Conservation (phyloP, 53 echinoderm and acorn worm species). For the Henricia sp. region DNA sequence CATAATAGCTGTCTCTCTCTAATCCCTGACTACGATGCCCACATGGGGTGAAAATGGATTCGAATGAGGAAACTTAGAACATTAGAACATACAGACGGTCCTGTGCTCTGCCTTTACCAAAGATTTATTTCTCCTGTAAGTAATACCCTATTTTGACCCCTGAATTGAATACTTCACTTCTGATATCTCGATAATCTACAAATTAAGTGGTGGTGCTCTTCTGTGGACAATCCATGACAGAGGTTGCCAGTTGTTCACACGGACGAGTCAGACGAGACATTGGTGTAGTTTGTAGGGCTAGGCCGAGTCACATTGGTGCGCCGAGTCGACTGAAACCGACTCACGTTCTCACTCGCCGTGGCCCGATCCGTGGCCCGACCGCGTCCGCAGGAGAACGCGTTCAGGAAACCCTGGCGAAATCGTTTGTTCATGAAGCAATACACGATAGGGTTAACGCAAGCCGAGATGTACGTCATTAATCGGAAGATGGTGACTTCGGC, state of each 20-base stretch:
- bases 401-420: slow-evolving; percentile 94
- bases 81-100: too few relatives aligned
- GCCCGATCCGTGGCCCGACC: slow-evolving; percentile 14
- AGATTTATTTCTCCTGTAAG: neutral
- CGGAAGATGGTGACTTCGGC: slow-evolving; percentile 64
- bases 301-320: slow-evolving; percentile 63
- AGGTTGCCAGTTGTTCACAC: slow-evolving; percentile 36
- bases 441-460: slow-evolving; percentile 93
- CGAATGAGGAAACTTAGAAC: too few relatives aligned
- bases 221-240: neutral
- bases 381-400: slow-evolving; percentile 82
- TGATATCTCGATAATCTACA: too few relatives aligned
- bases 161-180: neutral
- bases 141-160: neutral
- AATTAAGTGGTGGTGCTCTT: neutral
- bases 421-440: slow-evolving; percentile 99
- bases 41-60: too few relatives aligned
- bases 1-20: too few relatives aligned
- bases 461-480: slow-evolving; percentile 83
- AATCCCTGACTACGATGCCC: too few relatives aligned
- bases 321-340: slow-evolving; percentile 60
- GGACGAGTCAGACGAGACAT: slow-evolving; percentile 84
- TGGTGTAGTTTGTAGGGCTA: slow-evolving; percentile 83
- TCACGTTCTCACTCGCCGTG: slow-evolving; percentile 43
- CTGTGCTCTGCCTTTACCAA: neutral